Evolutionary conservation across 2,888 invertebrate genomes (phyloP).

Genomic region (Oscheius onirici): DNA sequence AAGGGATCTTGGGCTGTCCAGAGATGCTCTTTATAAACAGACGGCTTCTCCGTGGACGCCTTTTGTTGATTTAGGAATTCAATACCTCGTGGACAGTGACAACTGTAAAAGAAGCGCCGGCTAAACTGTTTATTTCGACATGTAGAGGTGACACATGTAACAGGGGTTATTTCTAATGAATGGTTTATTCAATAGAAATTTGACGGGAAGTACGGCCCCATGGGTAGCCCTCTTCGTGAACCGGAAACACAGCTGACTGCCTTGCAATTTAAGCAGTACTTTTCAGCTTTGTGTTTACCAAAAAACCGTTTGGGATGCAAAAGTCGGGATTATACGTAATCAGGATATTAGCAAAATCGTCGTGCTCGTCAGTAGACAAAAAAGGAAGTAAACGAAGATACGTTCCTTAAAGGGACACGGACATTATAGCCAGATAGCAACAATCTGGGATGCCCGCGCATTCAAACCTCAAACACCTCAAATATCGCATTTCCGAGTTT

Average conservation of each 20-base stretch:
- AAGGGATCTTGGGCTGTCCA: too few species aligned
- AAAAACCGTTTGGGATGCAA: too few species aligned
- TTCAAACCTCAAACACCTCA: too few species aligned
- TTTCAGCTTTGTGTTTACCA: too few species aligned
- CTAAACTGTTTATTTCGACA: constrained; percentile 23
- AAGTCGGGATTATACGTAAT: too few species aligned
- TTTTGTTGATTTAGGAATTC: constrained; percentile 12
- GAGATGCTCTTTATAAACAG: constrained; percentile 5
- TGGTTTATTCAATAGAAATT: neutral
- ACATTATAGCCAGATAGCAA: too few species aligned
- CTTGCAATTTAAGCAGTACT: neutral
- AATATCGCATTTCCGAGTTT: too few species aligned
- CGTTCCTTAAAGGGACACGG: too few species aligned
- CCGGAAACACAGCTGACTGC: constrained; percentile 31
- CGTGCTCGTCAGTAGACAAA: too few species aligned
- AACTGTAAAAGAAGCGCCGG: neutral
- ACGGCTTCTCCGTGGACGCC: neutral
- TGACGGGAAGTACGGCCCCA: constrained; percentile 10
- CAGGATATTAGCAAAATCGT: too few species aligned
- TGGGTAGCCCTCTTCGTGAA: constrained; percentile 1
- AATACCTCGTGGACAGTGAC: constrained; percentile 11
- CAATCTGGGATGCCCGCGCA: too few species aligned
- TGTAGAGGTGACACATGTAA: neutral
- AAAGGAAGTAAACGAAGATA: too few species aligned
- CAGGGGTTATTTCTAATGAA: neutral